These are phyloP conservation scores for Gerris lacustris DNA, from an alignment of 2,888 invertebrate genomes.

Conservation along the genomic window DNA sequence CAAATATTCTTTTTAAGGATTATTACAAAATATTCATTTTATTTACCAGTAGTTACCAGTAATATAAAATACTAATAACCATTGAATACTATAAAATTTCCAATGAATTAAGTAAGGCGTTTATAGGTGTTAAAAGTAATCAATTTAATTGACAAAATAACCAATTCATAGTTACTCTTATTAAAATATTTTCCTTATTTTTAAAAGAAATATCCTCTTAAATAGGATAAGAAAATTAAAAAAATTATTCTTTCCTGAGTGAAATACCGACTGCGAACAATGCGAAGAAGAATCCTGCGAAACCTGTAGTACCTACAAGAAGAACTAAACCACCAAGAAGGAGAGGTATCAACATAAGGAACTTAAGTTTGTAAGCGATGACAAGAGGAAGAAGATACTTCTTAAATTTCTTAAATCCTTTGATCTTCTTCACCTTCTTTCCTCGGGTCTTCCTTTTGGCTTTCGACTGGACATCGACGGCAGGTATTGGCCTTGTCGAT, in stretches of 20 bases:
- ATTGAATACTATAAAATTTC: too few species aligned
- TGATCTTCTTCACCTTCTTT: constrained; percentile 39
- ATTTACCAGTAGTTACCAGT: too few species aligned
- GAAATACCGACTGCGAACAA: constrained; percentile 72
- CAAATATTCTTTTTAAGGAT: too few species aligned
- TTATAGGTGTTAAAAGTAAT: too few species aligned
- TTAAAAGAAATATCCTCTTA: not conserved
- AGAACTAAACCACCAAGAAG: constrained; percentile 57
- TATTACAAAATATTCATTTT: too few species aligned
- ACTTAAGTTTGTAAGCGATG: constrained; percentile 68
- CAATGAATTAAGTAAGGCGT: too few species aligned
- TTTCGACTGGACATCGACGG: not conserved
- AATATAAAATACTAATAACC: too few species aligned
- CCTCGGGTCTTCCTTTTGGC: constrained; percentile 11
- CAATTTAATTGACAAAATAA: too few species aligned
- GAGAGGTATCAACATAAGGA: constrained; percentile 59
- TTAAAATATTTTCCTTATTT: not conserved
- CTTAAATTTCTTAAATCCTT: constrained; percentile 31
- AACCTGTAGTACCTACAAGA: constrained; percentile 61
- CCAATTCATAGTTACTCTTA: too few species aligned
- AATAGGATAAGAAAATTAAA: not conserved
- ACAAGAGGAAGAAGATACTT: constrained; percentile 62
- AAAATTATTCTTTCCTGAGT: constrained; percentile 35
- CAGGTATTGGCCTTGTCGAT: not conserved
- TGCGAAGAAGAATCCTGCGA: constrained; percentile 80